phyloP scores from a whole-genome alignment of 2,888 invertebrate species.

The Orchestes rusci region DNA sequence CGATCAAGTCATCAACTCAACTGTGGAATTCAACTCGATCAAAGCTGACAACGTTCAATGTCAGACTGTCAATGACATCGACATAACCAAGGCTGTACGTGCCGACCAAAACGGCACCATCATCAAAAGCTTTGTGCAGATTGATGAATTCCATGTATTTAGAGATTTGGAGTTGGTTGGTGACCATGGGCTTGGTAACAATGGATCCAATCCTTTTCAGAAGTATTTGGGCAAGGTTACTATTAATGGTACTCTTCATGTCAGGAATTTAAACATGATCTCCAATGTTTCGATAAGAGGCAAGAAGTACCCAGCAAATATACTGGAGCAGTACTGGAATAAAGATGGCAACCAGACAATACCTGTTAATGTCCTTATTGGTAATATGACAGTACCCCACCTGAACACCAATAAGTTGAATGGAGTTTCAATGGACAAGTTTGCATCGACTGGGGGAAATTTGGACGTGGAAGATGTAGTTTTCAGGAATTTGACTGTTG shows the following conservation, averaged over 20 bases:
- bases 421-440: slow-evolving; percentile 31
- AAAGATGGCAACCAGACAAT: slow-evolving; percentile 37
- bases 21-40: slow-evolving; percentile 32
- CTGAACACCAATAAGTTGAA: slow-evolving; percentile 35
- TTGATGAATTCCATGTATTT: no score
- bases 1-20: slow-evolving; percentile 34
- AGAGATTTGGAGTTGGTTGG: no score
- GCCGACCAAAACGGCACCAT: slow-evolving; percentile 26
- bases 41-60: slow-evolving; percentile 28
- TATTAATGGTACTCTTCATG: slow-evolving; percentile 36
- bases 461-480: slow-evolving; percentile 30
- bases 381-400: slow-evolving; percentile 35
- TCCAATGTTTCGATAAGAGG: slow-evolving; percentile 29
- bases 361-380: slow-evolving; percentile 31
- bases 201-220: slow-evolving; percentile 37
- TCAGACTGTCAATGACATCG: slow-evolving; percentile 32
- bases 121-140: no score
- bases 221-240: slow-evolving; percentile 37
- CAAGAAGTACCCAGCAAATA: slow-evolving; percentile 29
- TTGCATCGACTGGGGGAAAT: slow-evolving; percentile 33
- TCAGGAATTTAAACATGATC: slow-evolving; percentile 32
- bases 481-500: slow-evolving; percentile 34
- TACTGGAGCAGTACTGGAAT: slow-evolving; percentile 36
- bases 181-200: slow-evolving; percentile 33
- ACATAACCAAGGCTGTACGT: slow-evolving; percentile 29